These are phyloP conservation scores for Ennomos quercinarius DNA, from an alignment of 2,888 invertebrate genomes.

Conservation along the genomic window DNA sequence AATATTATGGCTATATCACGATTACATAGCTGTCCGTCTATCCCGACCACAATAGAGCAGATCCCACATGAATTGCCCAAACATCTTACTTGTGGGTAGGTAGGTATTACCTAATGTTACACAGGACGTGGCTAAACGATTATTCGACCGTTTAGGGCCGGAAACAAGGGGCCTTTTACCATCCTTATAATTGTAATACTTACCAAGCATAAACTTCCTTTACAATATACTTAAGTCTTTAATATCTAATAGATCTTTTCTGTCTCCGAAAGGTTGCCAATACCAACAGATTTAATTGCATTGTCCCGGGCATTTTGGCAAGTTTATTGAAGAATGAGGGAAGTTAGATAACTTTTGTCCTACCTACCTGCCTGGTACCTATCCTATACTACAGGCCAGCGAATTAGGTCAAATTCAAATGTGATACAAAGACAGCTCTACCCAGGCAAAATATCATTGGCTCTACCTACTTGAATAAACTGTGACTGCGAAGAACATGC, in stretches of 20 bases:
- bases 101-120: conserved; percentile 28
- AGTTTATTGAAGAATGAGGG: conserved; percentile 23
- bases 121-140: conserved; percentile 28
- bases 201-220: conserved; percentile 20
- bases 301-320: conserved; percentile 26
- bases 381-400: conserved; percentile 17
- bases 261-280: conserved; percentile 28
- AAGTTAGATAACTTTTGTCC: conserved; percentile 20
- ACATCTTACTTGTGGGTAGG: conserved; percentile 22
- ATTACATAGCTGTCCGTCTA: conserved; percentile 13
- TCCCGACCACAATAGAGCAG: conserved; percentile 18
- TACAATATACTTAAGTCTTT: conserved; percentile 8
- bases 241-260: conserved; percentile 7
- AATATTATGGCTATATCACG: conserved; percentile 1
- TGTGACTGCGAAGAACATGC: too few species aligned
- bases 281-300: conserved; percentile 34
- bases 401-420: conserved; percentile 28
- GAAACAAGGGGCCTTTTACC: conserved; percentile 25
- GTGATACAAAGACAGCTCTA: not conserved
- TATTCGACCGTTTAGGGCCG: conserved; percentile 27
- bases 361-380: too few species aligned
- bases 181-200: conserved; percentile 24
- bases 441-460: too few species aligned
- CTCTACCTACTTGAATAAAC: not conserved
- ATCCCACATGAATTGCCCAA: conserved; percentile 24